phyloP scores from a whole-genome alignment of 2,888 invertebrate species.

The Gisinianus flammeolus region DNA sequence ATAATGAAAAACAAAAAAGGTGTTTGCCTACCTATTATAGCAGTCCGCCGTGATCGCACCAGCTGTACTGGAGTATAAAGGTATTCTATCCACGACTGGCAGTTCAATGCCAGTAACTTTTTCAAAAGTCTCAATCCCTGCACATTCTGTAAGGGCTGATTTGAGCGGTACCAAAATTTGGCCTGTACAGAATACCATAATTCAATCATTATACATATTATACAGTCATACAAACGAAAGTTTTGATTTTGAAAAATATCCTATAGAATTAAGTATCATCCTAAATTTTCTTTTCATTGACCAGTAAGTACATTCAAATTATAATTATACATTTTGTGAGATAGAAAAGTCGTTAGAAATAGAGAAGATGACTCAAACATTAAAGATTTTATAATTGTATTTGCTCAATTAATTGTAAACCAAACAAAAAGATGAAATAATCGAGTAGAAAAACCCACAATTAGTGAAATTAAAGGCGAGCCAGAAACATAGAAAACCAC shows the following conservation, averaged over 20 bases:
- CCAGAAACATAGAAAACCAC: conserved; percentile 55
- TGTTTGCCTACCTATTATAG: conserved; percentile 58
- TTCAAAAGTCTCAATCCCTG: conserved; percentile 58
- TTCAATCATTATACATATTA: neutral
- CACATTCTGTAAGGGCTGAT: conserved; percentile 53
- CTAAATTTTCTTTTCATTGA: too few relatives aligned
- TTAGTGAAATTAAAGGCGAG: conserved; percentile 50
- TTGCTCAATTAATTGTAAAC: neutral
- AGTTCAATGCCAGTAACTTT: conserved; percentile 57
- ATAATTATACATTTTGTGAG: neutral
- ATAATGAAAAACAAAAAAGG: too few relatives aligned
- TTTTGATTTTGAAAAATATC: neutral
- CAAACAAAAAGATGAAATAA: conserved; percentile 5
- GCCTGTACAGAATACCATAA: conserved; percentile 42
- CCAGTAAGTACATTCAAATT: neutral
- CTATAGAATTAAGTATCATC: too few relatives aligned
- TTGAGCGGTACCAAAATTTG: conserved; percentile 58
- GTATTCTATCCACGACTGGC: conserved; percentile 54
- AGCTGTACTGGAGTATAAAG: conserved; percentile 55
- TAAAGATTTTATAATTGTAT: neutral
- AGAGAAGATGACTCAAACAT: neutral
- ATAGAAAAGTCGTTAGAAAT: neutral
- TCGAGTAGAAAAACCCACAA: conserved; percentile 48
- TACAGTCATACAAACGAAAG: neutral
- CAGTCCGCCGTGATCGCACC: conserved; percentile 58